Base-by-base conservation (phyloP, 2,888 invertebrate species). In the Sabatieria punctata region DNA sequence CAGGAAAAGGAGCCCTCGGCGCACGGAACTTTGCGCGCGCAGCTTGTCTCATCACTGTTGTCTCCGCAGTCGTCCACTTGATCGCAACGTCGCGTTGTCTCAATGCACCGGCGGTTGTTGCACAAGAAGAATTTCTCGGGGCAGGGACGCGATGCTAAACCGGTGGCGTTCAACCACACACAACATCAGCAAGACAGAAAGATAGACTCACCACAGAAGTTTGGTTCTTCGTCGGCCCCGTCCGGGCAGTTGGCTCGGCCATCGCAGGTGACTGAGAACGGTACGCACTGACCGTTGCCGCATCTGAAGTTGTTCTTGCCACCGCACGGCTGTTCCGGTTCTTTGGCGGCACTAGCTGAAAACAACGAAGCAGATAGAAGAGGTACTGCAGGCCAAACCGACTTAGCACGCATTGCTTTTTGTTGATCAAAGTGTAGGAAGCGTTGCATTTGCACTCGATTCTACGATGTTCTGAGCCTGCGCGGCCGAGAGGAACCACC, bases 41-140 rank as follows among this genome's bases (percentile, higher is more conserved):
- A 88, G 0, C 81, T 74, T 0, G 88, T 83, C 61, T 95, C 95
- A 60, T 95, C 95, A 8, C 85, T 84, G n/a, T 86, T 88, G 63
- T 93, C 91, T 0, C 86, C 85, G 64, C 95, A 95, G 66, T 95
- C 91, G 61, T 89, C 86, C 65, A 93, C 89, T 63, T 85, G 84
- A 51, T 67, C 64, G 54, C 67, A 68, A 26, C 57, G 54, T 85
- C 85, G 89, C 0, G 82, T 15, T 77, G 76, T 61, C 85, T 89
- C 1, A 83, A 83, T 52, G 79, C 78, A 11, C 82, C 82, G 0
- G 78, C 79, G 49, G 48, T 61, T 63, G 18, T 51, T 53, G 52
- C 63, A 63, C 37, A 60, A 48, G 54, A 57, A 61, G 49, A 59
- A 64, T 15, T 55, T 57, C 43, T 59, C 60, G 23, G 63, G 63